Conservation (phyloP, 2,797 vertebrate genomes). For the Gobionotothen gibberifrons region DNA sequence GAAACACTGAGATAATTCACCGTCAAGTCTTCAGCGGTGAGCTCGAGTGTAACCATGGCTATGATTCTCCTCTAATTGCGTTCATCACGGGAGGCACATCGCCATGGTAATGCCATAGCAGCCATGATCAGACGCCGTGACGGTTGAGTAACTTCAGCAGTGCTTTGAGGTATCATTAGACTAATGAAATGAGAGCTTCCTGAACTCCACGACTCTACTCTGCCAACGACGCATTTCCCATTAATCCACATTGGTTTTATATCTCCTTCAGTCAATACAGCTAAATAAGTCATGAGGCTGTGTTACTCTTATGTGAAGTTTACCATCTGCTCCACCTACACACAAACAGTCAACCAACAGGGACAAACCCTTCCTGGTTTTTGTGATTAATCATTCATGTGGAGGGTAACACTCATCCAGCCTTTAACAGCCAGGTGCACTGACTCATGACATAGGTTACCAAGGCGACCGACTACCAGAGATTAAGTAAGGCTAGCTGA, state of each 20-base stretch:
- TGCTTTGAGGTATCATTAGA: constrained; percentile 22
- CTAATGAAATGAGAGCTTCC: constrained; percentile 12
- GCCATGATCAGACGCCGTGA: constrained; percentile 38
- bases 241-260: constrained; percentile 16
- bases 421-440: constrained; percentile 44
- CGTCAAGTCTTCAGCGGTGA: constrained; percentile 33
- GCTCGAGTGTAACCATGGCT: constrained; percentile 47
- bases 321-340: constrained; percentile 23
- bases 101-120: constrained; percentile 56
- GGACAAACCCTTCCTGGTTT: constrained; percentile 30
- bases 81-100: constrained; percentile 53
- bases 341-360: constrained; percentile 30
- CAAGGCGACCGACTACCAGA: constrained; percentile 38
- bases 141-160: constrained; percentile 27
- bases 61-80: constrained; percentile 56
- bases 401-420: constrained; percentile 43
- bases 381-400: constrained; percentile 71
- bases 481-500: constrained; percentile 12
- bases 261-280: constrained; percentile 1
- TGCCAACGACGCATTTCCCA: background rate
- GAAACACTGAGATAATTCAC: constrained; percentile 22
- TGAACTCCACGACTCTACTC: background rate
- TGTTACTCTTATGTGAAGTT: constrained; percentile 22
- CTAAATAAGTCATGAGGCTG: constrained; percentile 28
- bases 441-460: constrained; percentile 44